Percentiles rank a stretch among this genome's conserved stretches.
Evolutionary conservation across 2,888 invertebrate genomes (phyloP).

Genomic region (Drosophila neonasuta): DNA sequence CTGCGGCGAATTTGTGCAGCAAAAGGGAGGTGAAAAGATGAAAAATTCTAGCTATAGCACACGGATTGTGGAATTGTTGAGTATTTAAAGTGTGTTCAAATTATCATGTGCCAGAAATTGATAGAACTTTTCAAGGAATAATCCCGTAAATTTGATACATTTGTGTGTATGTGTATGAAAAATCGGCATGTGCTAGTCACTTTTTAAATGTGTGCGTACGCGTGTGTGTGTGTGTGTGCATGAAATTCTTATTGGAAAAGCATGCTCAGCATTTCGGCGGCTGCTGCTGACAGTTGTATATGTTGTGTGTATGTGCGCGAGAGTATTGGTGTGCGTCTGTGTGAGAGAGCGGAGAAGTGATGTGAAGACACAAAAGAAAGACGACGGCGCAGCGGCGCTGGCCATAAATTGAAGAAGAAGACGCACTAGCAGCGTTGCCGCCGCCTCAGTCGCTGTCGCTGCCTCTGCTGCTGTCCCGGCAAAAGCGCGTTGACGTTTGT

Average conservation of each 20-base stretch:
- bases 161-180: conserved; percentile 51
- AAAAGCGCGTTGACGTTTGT: conserved; percentile 56
- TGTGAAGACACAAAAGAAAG: conserved; percentile 70
- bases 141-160: conserved; percentile 58
- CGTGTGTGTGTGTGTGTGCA: conserved; percentile 43
- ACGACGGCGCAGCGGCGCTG: conserved; percentile 57
- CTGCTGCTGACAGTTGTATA: conserved; percentile 52
- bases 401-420: conserved; percentile 66
- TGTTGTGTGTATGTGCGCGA: conserved; percentile 25
- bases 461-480: conserved; percentile 49
- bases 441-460: conserved; percentile 55
- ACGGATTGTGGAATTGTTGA: conserved; percentile 30
- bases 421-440: conserved; percentile 43
- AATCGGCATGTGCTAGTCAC: conserved; percentile 67
- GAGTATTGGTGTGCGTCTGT: conserved; percentile 36
- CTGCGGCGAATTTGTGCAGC: conserved; percentile 65
- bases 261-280: conserved; percentile 75
- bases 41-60: conserved; percentile 60
- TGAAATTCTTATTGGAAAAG: conserved; percentile 75
- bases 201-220: conserved; percentile 7
- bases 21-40: conserved; percentile 59
- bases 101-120: conserved; percentile 15
- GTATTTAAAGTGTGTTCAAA: conserved; percentile 37
- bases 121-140: conserved; percentile 34
- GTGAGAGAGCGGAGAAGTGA: conserved; percentile 59